phyloP scores from a whole-genome alignment of 2,888 invertebrate genomes.

The Trissonchulus latispiculum region DNA sequence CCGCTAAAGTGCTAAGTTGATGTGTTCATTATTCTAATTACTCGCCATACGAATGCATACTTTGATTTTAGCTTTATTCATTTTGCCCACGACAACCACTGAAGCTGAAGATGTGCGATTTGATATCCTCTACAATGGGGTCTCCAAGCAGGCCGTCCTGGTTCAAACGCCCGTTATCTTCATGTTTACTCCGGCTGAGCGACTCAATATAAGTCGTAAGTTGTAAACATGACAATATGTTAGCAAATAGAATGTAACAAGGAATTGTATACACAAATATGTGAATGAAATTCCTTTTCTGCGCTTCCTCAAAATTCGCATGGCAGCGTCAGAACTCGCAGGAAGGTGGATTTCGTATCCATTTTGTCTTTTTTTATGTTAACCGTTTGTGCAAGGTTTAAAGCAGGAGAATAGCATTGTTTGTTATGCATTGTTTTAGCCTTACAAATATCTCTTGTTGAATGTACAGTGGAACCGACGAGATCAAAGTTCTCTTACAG shows the following conservation, averaged over 20 bases:
- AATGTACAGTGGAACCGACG: constrained; percentile 16
- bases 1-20: too few relatives aligned
- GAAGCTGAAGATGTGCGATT: not conserved
- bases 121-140: not conserved
- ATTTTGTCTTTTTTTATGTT: too few relatives aligned
- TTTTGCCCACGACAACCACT: not conserved
- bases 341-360: too few relatives aligned
- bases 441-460: not conserved
- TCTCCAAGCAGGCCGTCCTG: not conserved
- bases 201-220: not conserved
- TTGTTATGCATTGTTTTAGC: constrained; percentile 3
- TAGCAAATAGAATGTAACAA: too few relatives aligned
- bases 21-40: not conserved
- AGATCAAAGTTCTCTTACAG: constrained; percentile 8
- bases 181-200: not conserved
- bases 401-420: too few relatives aligned
- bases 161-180: not conserved
- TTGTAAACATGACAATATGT: too few relatives aligned
- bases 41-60: not conserved
- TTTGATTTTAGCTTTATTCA: not conserved
- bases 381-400: too few relatives aligned
- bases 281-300: too few relatives aligned
- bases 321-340: too few relatives aligned
- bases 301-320: too few relatives aligned
- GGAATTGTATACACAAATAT: too few relatives aligned